These are phyloP conservation scores for Trachelipus rathkii DNA, from an alignment of 1,140 invertebrate genomes.

Conservation along the genomic window DNA sequence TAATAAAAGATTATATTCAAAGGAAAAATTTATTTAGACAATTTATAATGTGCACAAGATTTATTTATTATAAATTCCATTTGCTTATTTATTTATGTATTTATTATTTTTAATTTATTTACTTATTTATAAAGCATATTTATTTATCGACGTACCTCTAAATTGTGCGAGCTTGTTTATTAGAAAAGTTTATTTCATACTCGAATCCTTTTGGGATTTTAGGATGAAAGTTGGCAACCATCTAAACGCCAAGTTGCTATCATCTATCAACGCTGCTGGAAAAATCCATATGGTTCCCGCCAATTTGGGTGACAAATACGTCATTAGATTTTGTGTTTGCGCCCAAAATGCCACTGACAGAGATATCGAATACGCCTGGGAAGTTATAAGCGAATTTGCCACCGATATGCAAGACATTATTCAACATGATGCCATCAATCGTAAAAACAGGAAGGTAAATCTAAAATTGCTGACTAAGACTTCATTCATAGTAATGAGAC, in stretches of 20 bases:
- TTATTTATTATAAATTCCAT: too few relatives aligned
- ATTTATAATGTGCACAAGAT: too few relatives aligned
- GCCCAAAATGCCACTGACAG: constrained; percentile 80
- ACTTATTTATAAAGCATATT: too few relatives aligned
- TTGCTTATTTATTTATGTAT: too few relatives aligned
- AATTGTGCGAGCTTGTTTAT: too few relatives aligned
- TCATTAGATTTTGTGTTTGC: constrained; percentile 91
- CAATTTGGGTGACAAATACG: constrained; percentile 56
- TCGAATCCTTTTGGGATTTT: constrained; percentile 55
- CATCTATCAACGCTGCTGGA: constrained; percentile 91
- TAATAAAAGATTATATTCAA: too few relatives aligned
- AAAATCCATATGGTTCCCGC: constrained; percentile 97
- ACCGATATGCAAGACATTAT: constrained; percentile 75
- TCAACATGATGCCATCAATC: constrained; percentile 29
- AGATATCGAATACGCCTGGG: constrained; percentile 89
- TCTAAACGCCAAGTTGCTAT: constrained; percentile 88
- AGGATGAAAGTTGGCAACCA: constrained; percentile 79
- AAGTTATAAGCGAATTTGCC: constrained; percentile 77
- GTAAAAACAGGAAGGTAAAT: constrained; percentile 40
- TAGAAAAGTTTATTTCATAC: too few relatives aligned
- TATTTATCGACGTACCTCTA: too few relatives aligned
- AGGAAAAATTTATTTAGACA: too few relatives aligned
- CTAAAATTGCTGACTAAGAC: neutral
- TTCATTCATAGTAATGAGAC: too few relatives aligned
- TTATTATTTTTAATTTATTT: too few relatives aligned